phyloP scores from a whole-genome alignment of 2,797 vertebrate genomes.

The Rhinella marina region DNA sequence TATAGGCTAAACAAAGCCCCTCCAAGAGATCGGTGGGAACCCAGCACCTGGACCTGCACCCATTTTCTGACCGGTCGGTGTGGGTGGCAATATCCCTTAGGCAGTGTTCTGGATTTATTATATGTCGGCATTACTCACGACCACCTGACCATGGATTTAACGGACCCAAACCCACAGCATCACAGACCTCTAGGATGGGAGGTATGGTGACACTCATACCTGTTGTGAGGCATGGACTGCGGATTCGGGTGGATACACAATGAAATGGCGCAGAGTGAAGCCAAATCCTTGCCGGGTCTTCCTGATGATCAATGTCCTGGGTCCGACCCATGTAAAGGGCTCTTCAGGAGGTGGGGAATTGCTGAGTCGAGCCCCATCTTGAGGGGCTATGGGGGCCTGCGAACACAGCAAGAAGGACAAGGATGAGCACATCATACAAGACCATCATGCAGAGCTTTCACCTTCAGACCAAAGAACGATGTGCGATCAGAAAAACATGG shows the following conservation, averaged over 20 bases:
- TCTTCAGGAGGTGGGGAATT: constrained; percentile 67
- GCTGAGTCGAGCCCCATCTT: constrained; percentile 31
- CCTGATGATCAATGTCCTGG: constrained; percentile 85
- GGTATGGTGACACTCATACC: constrained; percentile 70
- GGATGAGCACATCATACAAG: no score
- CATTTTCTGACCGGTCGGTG: background rate
- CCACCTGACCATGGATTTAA: no score
- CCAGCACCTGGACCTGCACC: background rate
- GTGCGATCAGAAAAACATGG: no score
- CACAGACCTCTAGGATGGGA: no score
- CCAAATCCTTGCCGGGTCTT: constrained; percentile 93
- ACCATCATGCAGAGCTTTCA: no score
- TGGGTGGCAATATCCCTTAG: no score
- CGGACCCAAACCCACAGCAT: no score
- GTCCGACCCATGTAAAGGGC: constrained; percentile 85
- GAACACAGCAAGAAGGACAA: background rate
- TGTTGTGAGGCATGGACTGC: constrained; percentile 84
- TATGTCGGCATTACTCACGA: no score
- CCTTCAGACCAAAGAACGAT: no score
- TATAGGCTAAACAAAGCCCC: background rate
- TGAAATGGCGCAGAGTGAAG: constrained; percentile 96
- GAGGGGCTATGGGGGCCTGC: constrained; percentile 43
- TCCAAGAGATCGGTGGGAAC: background rate
- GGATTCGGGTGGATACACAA: constrained; percentile 95
- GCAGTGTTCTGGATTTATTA: no score